Evolutionary conservation across 2,888 invertebrate species (phyloP).

Genomic region (Glomeris marginata): DNA sequence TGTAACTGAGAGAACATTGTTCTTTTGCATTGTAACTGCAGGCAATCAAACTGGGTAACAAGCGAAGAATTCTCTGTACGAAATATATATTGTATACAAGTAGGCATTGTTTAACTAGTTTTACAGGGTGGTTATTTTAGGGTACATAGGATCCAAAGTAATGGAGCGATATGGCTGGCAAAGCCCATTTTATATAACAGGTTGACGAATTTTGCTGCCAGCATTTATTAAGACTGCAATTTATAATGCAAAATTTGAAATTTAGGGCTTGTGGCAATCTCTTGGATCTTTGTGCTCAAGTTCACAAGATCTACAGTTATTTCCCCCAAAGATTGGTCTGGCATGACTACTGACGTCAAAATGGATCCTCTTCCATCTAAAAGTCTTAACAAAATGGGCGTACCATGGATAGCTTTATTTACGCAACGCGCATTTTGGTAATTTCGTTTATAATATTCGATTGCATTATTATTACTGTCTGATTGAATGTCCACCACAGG

Average conservation of each 20-base stretch:
- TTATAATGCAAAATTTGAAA: too few species aligned
- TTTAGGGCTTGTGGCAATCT: too few species aligned
- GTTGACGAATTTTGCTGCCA: too few species aligned
- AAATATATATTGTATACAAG: background rate
- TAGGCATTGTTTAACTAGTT: constrained; percentile 1
- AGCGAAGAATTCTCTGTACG: background rate
- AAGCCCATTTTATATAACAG: constrained; percentile 46
- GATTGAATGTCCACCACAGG: constrained; percentile 28
- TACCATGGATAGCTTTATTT: constrained; percentile 46
- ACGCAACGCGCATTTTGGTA: constrained; percentile 46
- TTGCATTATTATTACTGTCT: background rate
- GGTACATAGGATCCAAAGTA: constrained; percentile 48
- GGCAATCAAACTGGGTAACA: constrained; percentile 38
- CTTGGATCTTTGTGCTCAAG: too few species aligned
- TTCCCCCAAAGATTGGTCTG: background rate
- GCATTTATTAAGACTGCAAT: background rate
- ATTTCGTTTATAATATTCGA: constrained; percentile 6
- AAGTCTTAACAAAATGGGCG: constrained; percentile 27
- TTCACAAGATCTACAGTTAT: too few species aligned
- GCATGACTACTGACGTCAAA: background rate
- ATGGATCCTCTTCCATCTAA: background rate
- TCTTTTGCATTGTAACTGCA: constrained; percentile 47
- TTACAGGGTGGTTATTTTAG: constrained; percentile 36
- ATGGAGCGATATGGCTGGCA: constrained; percentile 49
- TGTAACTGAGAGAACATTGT: constrained; percentile 46